phyloP scores from a whole-genome alignment of 2,888 invertebrate species.

The Ophion slaviceki region DNA sequence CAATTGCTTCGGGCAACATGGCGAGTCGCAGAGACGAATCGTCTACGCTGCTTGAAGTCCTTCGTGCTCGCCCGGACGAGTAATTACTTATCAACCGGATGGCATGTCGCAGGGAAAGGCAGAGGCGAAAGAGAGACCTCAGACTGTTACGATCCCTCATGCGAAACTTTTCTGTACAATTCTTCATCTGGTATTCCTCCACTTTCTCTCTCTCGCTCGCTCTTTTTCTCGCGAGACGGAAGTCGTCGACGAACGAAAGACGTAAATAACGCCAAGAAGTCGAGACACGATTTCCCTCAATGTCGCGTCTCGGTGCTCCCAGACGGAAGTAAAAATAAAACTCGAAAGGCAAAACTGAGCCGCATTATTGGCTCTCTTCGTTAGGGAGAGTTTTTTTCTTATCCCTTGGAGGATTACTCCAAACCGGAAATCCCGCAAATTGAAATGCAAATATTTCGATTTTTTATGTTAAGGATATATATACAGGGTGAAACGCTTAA shows the following conservation, averaged over 20 bases:
- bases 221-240: constrained; percentile 33
- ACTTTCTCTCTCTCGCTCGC: neutral
- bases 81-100: constrained; percentile 71
- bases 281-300: constrained; percentile 19
- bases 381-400: neutral
- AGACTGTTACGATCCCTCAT: constrained; percentile 52
- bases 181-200: constrained; percentile 40
- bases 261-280: constrained; percentile 57
- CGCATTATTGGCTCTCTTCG: constrained; percentile 10
- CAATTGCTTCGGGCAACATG: constrained; percentile 35
- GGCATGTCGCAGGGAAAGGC: constrained; percentile 50
- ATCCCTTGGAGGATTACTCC: too few species aligned
- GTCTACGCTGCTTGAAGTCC: constrained; percentile 58
- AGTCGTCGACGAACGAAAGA: constrained; percentile 49
- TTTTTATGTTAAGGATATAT: neutral
- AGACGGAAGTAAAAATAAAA: constrained; percentile 2
- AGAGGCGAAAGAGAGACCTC: constrained; percentile 39
- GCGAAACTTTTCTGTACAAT: constrained; percentile 42
- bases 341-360: constrained; percentile 23
- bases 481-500: too few species aligned
- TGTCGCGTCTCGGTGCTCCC: constrained; percentile 23
- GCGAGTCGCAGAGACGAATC: constrained; percentile 63
- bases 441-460: too few species aligned
- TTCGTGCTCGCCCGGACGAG: constrained; percentile 63
- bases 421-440: too few species aligned